These are phyloP conservation scores for Frankliniella fusca DNA, from an alignment of 2,888 invertebrate genomes.

Conservation along the genomic window DNA sequence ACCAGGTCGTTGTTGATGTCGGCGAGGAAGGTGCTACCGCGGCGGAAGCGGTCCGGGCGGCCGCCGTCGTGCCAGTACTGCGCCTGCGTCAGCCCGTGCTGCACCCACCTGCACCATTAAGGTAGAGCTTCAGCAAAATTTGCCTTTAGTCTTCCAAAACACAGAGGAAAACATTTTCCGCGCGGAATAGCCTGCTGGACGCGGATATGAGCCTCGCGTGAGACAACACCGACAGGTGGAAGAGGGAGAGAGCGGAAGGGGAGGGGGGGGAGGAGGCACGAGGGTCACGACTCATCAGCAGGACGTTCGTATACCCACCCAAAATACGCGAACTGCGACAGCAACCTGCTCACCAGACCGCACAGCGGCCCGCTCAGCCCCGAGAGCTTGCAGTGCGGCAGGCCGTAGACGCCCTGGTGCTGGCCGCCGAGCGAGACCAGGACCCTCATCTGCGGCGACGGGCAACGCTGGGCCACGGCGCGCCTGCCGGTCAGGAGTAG, in stretches of 20 bases:
- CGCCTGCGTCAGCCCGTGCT: conserved; percentile 78
- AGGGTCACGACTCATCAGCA: neutral
- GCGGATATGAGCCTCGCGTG: neutral
- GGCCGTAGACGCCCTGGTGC: conserved; percentile 92
- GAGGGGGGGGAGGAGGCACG: neutral
- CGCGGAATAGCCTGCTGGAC: no score
- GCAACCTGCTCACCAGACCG: conserved; percentile 48
- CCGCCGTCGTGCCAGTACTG: conserved; percentile 99
- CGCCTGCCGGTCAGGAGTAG: conserved; percentile 57
- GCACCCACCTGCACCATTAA: conserved; percentile 62
- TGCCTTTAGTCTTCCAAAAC: neutral
- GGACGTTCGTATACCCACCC: neutral
- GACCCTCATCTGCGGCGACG: conserved; percentile 74
- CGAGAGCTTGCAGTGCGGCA: conserved; percentile 71
- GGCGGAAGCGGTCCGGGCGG: conserved; percentile 69
- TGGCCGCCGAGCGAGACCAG: conserved; percentile 92
- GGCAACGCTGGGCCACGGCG: conserved; percentile 88
- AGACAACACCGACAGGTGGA: neutral
- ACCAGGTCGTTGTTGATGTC: conserved; percentile 88
- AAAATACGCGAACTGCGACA: neutral
- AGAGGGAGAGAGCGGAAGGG: neutral
- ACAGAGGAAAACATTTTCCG: neutral
- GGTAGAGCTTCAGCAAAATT: neutral
- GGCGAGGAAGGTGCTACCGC: conserved; percentile 78
- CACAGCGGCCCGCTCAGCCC: conserved; percentile 52